These are phyloP conservation scores for Odobenus rosmarus DNA, from an alignment of 2,113 vertebrate species.

Conservation along the genomic window DNA sequence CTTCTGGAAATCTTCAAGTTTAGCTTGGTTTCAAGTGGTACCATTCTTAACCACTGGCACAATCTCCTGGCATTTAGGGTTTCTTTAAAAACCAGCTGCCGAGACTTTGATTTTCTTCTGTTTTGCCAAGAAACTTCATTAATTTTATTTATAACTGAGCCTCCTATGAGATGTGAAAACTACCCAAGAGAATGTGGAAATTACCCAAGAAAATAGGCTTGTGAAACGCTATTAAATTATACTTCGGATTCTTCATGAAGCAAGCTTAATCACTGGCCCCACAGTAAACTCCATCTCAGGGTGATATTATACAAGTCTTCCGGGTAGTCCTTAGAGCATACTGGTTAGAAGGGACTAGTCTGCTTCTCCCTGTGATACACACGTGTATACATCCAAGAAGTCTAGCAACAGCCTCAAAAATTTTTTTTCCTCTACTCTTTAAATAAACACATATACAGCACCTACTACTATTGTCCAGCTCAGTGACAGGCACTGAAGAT, in stretches of 20 bases:
- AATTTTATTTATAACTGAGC: neutral
- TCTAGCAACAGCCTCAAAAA: neutral
- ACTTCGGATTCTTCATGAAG: neutral
- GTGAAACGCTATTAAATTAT: neutral
- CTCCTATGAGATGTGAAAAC: conserved; percentile 30
- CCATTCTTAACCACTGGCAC: neutral
- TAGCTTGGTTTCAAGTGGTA: neutral
- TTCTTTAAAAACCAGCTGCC: neutral
- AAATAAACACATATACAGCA: neutral
- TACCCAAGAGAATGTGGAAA: neutral
- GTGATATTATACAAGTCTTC: neutral
- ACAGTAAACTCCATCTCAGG: neutral
- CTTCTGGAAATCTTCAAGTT: neutral
- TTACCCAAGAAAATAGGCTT: neutral
- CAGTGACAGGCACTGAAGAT: neutral
- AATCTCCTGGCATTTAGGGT: neutral
- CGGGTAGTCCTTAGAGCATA: neutral
- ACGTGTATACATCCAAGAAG: neutral
- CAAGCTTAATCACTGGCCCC: neutral
- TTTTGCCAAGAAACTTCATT: neutral
- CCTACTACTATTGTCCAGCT: neutral
- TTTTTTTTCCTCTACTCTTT: neutral
- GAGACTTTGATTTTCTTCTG: neutral
- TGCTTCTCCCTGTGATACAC: neutral
- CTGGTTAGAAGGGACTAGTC: neutral